Conservation (phyloP, 2,113 vertebrate genomes). For the Hippocampus guttulatus region DNA sequence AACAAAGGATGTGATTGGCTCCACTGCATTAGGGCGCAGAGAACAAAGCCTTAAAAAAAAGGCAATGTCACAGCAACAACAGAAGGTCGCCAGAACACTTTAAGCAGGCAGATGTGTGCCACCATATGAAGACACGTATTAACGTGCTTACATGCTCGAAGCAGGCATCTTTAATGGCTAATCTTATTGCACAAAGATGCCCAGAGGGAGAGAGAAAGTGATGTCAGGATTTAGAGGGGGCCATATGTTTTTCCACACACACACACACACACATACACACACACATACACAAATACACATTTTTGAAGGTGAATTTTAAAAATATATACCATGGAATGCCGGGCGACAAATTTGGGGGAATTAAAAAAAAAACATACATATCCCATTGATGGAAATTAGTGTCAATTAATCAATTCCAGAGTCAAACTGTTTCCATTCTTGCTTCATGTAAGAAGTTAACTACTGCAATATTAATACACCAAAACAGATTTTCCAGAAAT, state of each 20-base stretch:
- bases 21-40: conserved; percentile 41
- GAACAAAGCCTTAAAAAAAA: conserved; percentile 56
- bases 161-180: not conserved
- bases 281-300: too few species aligned
- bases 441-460: not conserved
- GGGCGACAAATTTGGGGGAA: not conserved
- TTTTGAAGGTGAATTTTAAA: too few species aligned
- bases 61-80: conserved; percentile 55
- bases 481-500: not conserved
- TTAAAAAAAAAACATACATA: not conserved
- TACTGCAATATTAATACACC: not conserved
- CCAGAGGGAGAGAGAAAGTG: conserved; percentile 22
- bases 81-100: conserved; percentile 18
- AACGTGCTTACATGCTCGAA: not conserved
- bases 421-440: not conserved
- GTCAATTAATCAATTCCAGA: not conserved
- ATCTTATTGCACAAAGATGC: conserved; percentile 1
- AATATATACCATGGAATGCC: not conserved
- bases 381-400: not conserved
- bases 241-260: conserved; percentile 20
- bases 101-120: not conserved
- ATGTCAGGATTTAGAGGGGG: not conserved
- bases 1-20: conserved; percentile 66
- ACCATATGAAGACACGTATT: not conserved
- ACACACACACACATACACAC: not conserved